A percentile compares a stretch with the other conserved stretches of the same genome.
Conservation (phyloP, 2,888 invertebrate species). For the Hirtodrosophila alboralis region DNA sequence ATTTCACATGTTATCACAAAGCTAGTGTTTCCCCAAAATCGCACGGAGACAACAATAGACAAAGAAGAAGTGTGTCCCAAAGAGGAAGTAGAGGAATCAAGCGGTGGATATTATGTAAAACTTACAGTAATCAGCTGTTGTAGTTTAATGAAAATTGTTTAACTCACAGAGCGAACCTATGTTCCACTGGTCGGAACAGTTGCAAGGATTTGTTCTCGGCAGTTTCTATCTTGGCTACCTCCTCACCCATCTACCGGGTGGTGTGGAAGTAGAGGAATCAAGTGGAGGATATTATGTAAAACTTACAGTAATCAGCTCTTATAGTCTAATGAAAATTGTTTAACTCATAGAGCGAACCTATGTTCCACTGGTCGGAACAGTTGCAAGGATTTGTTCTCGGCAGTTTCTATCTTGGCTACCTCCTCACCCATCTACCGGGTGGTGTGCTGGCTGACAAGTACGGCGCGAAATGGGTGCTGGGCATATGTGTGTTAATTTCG, state of each 20-base stretch:
- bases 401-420: constrained; percentile 93
- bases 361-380: constrained; percentile 88
- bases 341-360: constrained; percentile 55
- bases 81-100: background rate
- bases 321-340: no score
- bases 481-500: constrained; percentile 90
- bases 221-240: constrained; percentile 93
- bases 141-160: no score
- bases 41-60: background rate
- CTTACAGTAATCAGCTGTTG: no score
- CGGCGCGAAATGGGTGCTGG: constrained; percentile 92
- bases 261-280: no score
- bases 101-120: background rate
- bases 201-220: constrained; percentile 89
- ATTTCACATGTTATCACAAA: constrained; percentile 88
- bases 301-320: no score
- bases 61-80: constrained; percentile 14
- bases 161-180: constrained; percentile 61
- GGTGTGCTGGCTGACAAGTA: constrained; percentile 90
- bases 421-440: constrained; percentile 91
- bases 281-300: no score
- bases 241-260: constrained; percentile 91
- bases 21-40: constrained; percentile 41
- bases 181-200: constrained; percentile 88
- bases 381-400: constrained; percentile 90